Conservation (phyloP, 2,797 vertebrate species). For the Mergus octosetaceus region DNA sequence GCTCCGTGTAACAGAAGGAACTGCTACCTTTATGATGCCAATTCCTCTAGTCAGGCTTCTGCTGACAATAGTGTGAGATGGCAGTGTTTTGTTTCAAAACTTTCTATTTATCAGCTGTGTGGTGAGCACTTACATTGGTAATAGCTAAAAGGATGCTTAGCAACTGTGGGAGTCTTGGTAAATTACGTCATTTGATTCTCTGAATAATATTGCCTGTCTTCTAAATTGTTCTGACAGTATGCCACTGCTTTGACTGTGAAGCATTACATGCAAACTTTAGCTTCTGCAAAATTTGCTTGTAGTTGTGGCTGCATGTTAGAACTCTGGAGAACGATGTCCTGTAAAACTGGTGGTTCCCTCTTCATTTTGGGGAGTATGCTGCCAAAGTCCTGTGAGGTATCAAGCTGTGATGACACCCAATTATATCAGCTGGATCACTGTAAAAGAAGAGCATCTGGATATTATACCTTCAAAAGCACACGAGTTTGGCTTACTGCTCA, state of each 20-base stretch:
- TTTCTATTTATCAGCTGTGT: neutral
- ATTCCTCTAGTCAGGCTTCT: neutral
- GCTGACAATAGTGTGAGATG: neutral
- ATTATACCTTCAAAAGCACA: neutral
- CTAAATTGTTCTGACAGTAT: accelerated
- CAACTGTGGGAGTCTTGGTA: neutral
- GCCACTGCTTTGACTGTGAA: neutral
- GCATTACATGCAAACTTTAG: neutral
- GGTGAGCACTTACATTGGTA: neutral
- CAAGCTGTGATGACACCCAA: neutral
- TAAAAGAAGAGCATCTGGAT: neutral
- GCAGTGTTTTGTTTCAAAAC: neutral
- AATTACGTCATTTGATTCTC: neutral
- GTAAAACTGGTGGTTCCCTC: neutral
- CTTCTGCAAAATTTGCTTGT: neutral
- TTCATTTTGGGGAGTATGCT: neutral
- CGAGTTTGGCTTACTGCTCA: neutral
- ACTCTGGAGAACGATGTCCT: neutral
- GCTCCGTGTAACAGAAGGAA: neutral
- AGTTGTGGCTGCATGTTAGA: accelerated
- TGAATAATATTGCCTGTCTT: neutral
- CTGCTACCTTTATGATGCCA: neutral
- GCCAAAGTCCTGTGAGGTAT: neutral
- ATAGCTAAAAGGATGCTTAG: neutral
- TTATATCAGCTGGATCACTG: neutral